Percentiles rank a stretch among this genome's conserved stretches.
These are phyloP conservation scores for Engraulis encrasicolus DNA, from an alignment of 2,113 vertebrate genomes.

Conservation along the genomic window DNA sequence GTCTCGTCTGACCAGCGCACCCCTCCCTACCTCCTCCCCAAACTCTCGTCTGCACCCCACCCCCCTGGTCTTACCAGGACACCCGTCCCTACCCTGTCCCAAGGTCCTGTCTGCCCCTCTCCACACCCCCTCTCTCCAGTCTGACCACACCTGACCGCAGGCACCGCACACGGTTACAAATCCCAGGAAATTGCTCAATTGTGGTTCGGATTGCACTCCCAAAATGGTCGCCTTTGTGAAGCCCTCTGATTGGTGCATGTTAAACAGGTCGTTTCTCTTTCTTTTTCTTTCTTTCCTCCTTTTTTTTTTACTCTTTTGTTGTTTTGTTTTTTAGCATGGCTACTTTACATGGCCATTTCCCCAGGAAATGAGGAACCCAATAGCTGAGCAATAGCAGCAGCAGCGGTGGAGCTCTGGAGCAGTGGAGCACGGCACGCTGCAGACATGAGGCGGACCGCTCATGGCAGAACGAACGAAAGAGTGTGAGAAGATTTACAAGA, in stretches of 20 bases:
- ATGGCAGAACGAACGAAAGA: slow-evolving; percentile 14
- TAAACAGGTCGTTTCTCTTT: neutral
- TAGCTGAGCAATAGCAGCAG: neutral
- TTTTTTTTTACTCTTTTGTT: too few relatives aligned
- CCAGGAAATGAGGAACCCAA: neutral
- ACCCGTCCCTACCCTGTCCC: too few relatives aligned
- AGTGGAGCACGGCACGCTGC: too few relatives aligned
- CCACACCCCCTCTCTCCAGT: neutral
- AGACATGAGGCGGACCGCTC: slow-evolving; percentile 3
- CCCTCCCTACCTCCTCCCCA: too few relatives aligned
- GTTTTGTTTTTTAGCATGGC: neutral
- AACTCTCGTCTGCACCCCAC: too few relatives aligned
- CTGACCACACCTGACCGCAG: neutral
- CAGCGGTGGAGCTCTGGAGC: too few relatives aligned
- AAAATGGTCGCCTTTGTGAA: neutral
- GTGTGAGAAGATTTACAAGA: slow-evolving; percentile 23
- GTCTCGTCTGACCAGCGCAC: neutral
- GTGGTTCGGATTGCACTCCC: neutral
- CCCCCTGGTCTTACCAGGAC: too few relatives aligned
- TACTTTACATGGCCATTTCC: neutral
- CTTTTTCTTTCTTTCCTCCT: neutral
- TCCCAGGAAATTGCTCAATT: slow-evolving; percentile 13
- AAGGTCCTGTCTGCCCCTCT: too few relatives aligned
- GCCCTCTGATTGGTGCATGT: neutral
- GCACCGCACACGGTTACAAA: neutral